A percentile compares a stretch with the other conserved stretches of the same genome.
These are phyloP conservation scores for Protomyctophum bolini DNA, from an alignment of 2,113 vertebrate species.

Conservation along the genomic window DNA sequence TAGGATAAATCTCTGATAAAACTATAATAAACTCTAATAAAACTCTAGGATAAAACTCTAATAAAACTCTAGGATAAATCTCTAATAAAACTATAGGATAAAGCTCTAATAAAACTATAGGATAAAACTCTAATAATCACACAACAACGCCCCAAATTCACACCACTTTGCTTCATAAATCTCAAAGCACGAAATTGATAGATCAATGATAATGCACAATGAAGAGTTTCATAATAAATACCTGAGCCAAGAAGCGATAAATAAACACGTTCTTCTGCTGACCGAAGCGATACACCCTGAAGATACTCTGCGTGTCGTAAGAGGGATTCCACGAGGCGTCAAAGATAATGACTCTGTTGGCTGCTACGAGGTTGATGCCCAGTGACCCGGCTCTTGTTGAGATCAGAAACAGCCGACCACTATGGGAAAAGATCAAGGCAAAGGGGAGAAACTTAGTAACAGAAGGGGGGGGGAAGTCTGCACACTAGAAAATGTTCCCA, in stretches of 20 bases:
- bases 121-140: too few relatives aligned
- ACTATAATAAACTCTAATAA: too few relatives aligned
- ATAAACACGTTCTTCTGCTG: slow-evolving; percentile 92
- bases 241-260: slow-evolving; percentile 97
- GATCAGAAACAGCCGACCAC: slow-evolving; percentile 94
- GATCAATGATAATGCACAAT: neutral
- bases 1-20: too few relatives aligned
- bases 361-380: slow-evolving; percentile 94
- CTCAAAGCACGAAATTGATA: neutral
- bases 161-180: too few relatives aligned
- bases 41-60: too few relatives aligned
- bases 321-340: slow-evolving; percentile 98
- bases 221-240: slow-evolving; percentile 45
- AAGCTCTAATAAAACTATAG: too few relatives aligned
- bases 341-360: slow-evolving; percentile 96
- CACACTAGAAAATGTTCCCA: too few relatives aligned
- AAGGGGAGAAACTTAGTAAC: too few relatives aligned
- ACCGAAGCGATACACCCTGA: slow-evolving; percentile 97
- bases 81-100: too few relatives aligned
- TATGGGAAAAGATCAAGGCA: slow-evolving; percentile 48
- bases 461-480: too few relatives aligned
- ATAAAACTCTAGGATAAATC: too few relatives aligned
- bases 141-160: too few relatives aligned
- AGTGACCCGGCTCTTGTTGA: slow-evolving; percentile 97
- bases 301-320: slow-evolving; percentile 96